Conservation (phyloP, 2,797 vertebrate genomes). For the Schizothorax lantsangensis region DNA sequence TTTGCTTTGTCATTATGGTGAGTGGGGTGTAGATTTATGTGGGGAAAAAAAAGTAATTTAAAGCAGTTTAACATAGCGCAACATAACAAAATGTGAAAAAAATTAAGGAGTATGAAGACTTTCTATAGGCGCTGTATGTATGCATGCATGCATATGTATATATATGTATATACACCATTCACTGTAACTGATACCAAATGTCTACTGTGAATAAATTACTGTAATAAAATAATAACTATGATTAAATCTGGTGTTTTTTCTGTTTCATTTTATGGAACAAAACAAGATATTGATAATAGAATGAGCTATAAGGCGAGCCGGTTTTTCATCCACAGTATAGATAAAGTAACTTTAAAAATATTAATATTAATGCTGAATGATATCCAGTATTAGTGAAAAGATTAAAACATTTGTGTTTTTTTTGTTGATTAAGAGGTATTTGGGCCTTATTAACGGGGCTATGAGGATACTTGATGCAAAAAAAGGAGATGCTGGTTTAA, state of each 20-base stretch:
- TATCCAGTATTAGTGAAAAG: background rate
- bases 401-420: background rate
- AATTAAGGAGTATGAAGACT: too few species aligned
- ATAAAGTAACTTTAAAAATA: background rate
- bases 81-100: too few species aligned
- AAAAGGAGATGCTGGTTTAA: conserved; percentile 16
- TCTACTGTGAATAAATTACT: background rate
- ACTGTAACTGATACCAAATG: background rate
- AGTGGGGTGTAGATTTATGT: too few species aligned
- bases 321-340: background rate
- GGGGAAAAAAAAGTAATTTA: too few species aligned
- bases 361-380: background rate
- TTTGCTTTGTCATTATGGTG: too few species aligned
- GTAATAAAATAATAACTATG: background rate
- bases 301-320: background rate
- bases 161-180: background rate
- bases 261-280: background rate
- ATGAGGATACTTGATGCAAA: background rate
- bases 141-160: too few species aligned
- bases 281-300: background rate
- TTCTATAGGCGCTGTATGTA: too few species aligned
- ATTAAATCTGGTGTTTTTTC: background rate
- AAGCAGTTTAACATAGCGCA: too few species aligned
- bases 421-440: background rate
- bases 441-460: background rate